A percentile compares a stretch with the other conserved stretches of the same genome.
phyloP scores from a whole-genome alignment of 2,888 invertebrate genomes.

The Griposia aprilina region DNA sequence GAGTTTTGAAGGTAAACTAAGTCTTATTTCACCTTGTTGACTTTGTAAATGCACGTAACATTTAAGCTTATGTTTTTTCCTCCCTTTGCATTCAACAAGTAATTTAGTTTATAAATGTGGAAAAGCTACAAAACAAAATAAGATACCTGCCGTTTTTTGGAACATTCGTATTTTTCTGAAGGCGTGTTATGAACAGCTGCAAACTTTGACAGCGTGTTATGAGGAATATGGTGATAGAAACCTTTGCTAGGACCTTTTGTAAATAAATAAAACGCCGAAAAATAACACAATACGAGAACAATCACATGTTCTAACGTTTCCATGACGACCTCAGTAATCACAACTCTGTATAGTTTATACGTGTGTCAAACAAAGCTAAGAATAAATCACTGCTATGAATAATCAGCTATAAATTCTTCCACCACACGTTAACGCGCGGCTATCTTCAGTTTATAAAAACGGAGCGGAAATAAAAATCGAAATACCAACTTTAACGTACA shows the following conservation, averaged over 20 bases:
- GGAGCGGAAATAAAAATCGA: slow-evolving; percentile 55
- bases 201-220: slow-evolving; percentile 5
- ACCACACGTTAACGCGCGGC: slow-evolving; percentile 35
- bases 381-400: slow-evolving; percentile 61
- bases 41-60: slow-evolving; percentile 22
- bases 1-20: slow-evolving; percentile 24
- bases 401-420: slow-evolving; percentile 59
- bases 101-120: slow-evolving; percentile 15
- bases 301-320: slow-evolving; percentile 26
- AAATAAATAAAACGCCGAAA: slow-evolving; percentile 39
- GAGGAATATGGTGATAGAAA: background rate
- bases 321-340: slow-evolving; percentile 30
- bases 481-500: slow-evolving; percentile 47
- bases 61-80: background rate
- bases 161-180: background rate
- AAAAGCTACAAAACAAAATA: background rate
- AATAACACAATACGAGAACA: slow-evolving; percentile 28
- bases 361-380: slow-evolving; percentile 48
- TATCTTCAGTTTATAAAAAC: slow-evolving; percentile 50
- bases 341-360: slow-evolving; percentile 36
- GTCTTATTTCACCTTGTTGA: slow-evolving; percentile 28
- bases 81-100: slow-evolving; percentile 10
- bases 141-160: background rate
- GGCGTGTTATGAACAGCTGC: background rate
- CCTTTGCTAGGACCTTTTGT: slow-evolving; percentile 13